phyloP scores from a whole-genome alignment of 1,140 invertebrate genomes.

The Drosophila triauraria region DNA sequence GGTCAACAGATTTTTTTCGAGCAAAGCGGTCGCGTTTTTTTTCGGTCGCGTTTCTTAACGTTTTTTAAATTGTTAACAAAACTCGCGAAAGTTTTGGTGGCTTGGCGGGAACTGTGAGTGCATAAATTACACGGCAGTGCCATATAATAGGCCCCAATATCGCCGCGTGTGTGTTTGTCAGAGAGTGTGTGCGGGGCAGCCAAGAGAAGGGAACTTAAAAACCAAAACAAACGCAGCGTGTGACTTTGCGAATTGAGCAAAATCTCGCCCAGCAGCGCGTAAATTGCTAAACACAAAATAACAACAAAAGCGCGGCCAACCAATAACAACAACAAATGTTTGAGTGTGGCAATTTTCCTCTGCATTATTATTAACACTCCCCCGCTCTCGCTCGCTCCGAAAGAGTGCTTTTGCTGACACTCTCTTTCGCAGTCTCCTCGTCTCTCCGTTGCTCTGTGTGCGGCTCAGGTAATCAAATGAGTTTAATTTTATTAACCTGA shows the following conservation, averaged over 20 bases:
- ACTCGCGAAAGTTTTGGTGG: conserved; percentile 1
- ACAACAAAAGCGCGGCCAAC: conserved; percentile 8
- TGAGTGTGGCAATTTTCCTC: conserved; percentile 43
- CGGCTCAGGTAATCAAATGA: conserved; percentile 70
- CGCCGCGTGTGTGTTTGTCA: not conserved
- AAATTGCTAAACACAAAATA: conserved; percentile 13
- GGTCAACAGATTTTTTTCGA: conserved; percentile 15
- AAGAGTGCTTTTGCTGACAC: conserved; percentile 6
- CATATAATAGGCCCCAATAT: not conserved
- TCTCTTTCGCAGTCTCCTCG: conserved; percentile 21
- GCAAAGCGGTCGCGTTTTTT: conserved; percentile 17
- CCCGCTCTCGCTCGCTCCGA: conserved; percentile 28
- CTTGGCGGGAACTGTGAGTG: not conserved
- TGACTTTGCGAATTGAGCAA: conserved; percentile 30
- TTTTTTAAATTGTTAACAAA: conserved; percentile 28
- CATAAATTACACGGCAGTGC: not conserved
- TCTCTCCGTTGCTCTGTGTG: conserved; percentile 8
- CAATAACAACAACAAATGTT: conserved; percentile 31
- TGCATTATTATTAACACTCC: conserved; percentile 67
- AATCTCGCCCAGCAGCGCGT: conserved; percentile 24
- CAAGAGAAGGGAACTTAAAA: not conserved
- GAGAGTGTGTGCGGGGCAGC: not conserved
- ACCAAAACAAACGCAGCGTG: conserved; percentile 32
- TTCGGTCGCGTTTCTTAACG: conserved; percentile 12
- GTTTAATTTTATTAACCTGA: conserved; percentile 77